Evolutionary conservation across 1,140 invertebrate species (phyloP).

Genomic region (Cydia amplana): DNA sequence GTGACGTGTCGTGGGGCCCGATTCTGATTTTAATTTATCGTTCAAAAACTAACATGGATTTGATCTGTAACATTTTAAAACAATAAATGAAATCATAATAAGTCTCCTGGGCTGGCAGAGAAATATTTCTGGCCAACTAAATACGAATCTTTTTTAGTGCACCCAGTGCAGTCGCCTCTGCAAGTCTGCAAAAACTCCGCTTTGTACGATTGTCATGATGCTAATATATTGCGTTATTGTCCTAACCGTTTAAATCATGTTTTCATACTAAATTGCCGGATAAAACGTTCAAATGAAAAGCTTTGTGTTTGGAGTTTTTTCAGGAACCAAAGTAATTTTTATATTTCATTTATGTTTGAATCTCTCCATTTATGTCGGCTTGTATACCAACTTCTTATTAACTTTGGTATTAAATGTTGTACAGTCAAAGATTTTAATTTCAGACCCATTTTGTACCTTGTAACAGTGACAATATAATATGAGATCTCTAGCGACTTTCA

Average conservation of each 20-base stretch:
- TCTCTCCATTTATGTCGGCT: background rate
- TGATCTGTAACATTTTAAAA: too few relatives aligned
- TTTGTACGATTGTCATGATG: conserved; percentile 48
- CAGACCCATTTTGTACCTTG: too few relatives aligned
- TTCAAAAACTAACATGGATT: too few relatives aligned
- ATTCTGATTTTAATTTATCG: too few relatives aligned
- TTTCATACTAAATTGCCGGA: conserved; percentile 35
- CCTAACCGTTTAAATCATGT: conserved; percentile 18
- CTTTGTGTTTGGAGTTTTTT: conserved; percentile 20
- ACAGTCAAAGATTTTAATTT: too few relatives aligned
- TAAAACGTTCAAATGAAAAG: conserved; percentile 27
- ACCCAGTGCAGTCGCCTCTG: conserved; percentile 39
- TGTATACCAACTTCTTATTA: background rate
- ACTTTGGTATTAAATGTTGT: too few relatives aligned
- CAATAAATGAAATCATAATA: too few relatives aligned
- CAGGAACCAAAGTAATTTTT: background rate
- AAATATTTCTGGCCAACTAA: conserved; percentile 44
- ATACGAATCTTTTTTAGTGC: conserved; percentile 45
- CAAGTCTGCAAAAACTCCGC: conserved; percentile 43
- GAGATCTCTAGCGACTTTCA: too few relatives aligned
- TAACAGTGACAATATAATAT: too few relatives aligned
- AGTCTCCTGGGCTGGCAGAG: background rate
- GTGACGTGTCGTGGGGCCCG: too few relatives aligned
- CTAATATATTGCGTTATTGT: conserved; percentile 47
- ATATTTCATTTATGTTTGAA: conserved; percentile 11